These are phyloP conservation scores for Clitarchus hookeri DNA, from an alignment of 2,888 invertebrate species.

Conservation along the genomic window DNA sequence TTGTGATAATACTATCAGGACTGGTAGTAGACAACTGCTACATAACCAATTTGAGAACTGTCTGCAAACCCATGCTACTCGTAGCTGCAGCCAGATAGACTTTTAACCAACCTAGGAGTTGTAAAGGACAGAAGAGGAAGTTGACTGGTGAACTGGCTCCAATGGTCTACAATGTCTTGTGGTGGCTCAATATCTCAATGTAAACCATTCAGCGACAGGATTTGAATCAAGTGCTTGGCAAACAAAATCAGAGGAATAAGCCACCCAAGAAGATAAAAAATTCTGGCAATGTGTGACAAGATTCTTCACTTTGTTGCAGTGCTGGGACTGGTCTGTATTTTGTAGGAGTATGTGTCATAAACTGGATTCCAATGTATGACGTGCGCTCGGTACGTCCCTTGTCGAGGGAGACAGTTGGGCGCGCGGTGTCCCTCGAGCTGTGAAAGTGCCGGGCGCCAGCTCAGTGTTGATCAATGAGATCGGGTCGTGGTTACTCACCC, in stretches of 20 bases:
- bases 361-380: not conserved
- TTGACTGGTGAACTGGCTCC: not conserved
- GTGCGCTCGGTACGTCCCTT: no score
- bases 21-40: not conserved
- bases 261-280: not conserved
- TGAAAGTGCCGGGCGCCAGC: no score
- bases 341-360: not conserved
- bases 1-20: not conserved
- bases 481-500: no score
- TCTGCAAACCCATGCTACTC: not conserved
- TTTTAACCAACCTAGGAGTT: not conserved
- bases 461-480: no score
- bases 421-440: no score
- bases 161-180: not conserved
- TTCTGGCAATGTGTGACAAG: not conserved
- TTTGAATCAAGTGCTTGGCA: not conserved
- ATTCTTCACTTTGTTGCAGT: not conserved
- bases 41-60: not conserved
- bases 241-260: not conserved
- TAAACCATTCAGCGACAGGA: not conserved
- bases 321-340: not conserved
- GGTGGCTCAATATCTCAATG: not conserved
- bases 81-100: not conserved
- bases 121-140: not conserved
- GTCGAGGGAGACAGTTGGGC: no score